A percentile compares a stretch with the other conserved stretches of the same genome.
These are phyloP conservation scores for Gallinago solitaria DNA, from an alignment of 2,797 vertebrate species.

Conservation along the genomic window DNA sequence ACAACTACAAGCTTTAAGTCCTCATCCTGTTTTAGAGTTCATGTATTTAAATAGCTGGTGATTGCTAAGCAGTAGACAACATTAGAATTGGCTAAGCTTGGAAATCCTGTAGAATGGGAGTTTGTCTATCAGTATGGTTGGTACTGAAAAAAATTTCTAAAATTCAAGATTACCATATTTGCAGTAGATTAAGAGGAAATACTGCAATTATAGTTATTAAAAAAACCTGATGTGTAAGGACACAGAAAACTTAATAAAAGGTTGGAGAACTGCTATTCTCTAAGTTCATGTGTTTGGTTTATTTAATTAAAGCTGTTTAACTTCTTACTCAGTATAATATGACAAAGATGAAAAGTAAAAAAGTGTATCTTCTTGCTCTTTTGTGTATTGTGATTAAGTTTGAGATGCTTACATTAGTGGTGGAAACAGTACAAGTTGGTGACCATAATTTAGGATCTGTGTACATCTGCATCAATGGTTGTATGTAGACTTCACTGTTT, in stretches of 20 bases:
- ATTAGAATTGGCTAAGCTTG: background rate
- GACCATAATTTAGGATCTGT: rapidly evolving
- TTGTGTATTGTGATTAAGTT: background rate
- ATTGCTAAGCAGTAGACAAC: background rate
- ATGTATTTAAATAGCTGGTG: background rate
- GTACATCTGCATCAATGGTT: background rate
- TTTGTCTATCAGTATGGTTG: background rate
- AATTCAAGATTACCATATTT: background rate
- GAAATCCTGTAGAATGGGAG: background rate
- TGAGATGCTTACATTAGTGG: background rate
- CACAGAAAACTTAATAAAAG: background rate
- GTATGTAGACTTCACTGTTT: background rate
- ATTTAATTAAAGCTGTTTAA: background rate
- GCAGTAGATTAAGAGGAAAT: background rate
- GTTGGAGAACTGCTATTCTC: background rate
- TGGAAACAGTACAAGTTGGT: background rate
- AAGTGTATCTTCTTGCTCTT: background rate
- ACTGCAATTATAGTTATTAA: background rate
- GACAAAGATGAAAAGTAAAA: background rate
- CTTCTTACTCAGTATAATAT: background rate
- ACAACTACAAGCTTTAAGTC: background rate
- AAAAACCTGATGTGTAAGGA: background rate
- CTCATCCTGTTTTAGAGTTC: background rate
- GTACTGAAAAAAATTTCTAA: background rate
- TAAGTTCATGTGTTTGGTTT: background rate